These are phyloP conservation scores for Neogobius melanostomus DNA, from an alignment of 2,113 vertebrate species.

Conservation along the genomic window DNA sequence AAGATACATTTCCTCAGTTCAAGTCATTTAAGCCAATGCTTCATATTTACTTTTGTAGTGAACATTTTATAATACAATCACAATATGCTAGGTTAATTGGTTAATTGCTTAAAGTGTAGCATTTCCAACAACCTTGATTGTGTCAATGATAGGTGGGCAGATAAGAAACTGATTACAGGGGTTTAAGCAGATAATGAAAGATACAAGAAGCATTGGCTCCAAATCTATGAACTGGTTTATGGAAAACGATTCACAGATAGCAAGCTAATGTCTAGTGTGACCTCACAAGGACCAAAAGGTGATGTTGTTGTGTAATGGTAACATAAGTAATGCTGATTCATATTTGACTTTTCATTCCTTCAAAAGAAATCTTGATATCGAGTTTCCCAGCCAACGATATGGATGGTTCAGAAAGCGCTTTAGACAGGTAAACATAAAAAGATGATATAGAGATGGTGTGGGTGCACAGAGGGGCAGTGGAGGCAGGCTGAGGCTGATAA, in stretches of 20 bases:
- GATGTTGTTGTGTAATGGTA: slow-evolving; percentile 6
- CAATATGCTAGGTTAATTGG: too few relatives aligned
- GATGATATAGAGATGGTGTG: slow-evolving; percentile 30
- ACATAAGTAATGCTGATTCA: slow-evolving; percentile 7
- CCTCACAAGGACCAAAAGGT: not conserved
- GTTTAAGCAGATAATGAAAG: too few relatives aligned
- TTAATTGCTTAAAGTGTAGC: not conserved
- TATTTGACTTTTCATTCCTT: not conserved
- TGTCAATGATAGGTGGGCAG: too few relatives aligned
- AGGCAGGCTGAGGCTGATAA: slow-evolving; percentile 30
- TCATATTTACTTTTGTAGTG: too few relatives aligned
- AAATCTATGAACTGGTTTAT: too few relatives aligned
- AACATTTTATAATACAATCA: too few relatives aligned
- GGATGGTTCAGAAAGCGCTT: slow-evolving; percentile 16
- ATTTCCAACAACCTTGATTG: not conserved
- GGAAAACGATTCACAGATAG: too few relatives aligned
- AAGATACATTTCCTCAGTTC: too few relatives aligned
- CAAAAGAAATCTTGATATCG: not conserved
- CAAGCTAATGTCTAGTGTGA: not conserved
- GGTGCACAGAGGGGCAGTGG: slow-evolving; percentile 14
- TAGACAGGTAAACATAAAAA: slow-evolving; percentile 19
- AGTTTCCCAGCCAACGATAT: slow-evolving; percentile 1
- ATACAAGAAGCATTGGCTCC: too few relatives aligned
- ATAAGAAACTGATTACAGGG: too few relatives aligned
- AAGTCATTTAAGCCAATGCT: too few relatives aligned